These are phyloP conservation scores for Calcarius ornatus DNA, from an alignment of 2,113 vertebrate genomes.

Conservation along the genomic window DNA sequence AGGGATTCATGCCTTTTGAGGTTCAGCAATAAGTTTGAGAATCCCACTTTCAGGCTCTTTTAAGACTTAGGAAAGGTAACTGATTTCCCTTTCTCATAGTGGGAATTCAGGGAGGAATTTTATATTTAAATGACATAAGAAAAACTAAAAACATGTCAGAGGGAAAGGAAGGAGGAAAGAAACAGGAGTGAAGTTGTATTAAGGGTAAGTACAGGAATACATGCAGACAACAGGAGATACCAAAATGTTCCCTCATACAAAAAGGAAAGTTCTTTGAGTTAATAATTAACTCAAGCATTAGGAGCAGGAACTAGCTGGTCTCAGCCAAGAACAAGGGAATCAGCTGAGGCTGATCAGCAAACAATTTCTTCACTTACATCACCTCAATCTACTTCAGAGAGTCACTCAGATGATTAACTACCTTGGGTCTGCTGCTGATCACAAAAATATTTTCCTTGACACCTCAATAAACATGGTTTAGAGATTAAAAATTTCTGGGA, in stretches of 20 bases:
- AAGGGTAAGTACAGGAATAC: neutral
- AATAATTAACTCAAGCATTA: neutral
- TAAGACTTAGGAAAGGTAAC: neutral
- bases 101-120: neutral
- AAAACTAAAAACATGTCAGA: neutral
- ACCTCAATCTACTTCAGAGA: neutral
- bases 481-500: neutral
- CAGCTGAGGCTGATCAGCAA: neutral
- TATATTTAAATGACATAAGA: neutral
- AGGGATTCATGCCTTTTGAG: neutral
- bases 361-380: neutral
- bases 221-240: neutral
- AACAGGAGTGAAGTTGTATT: neutral
- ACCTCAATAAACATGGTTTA: neutral
- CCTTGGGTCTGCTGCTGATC: neutral
- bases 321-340: neutral
- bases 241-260: neutral
- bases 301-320: neutral
- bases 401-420: neutral
- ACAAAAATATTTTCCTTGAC: neutral
- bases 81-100: neutral
- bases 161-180: neutral
- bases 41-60: neutral
- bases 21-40: neutral
- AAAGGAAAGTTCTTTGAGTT: neutral